Base-by-base conservation (phyloP, 2,113 vertebrate genomes). In the Morone saxatilis region DNA sequence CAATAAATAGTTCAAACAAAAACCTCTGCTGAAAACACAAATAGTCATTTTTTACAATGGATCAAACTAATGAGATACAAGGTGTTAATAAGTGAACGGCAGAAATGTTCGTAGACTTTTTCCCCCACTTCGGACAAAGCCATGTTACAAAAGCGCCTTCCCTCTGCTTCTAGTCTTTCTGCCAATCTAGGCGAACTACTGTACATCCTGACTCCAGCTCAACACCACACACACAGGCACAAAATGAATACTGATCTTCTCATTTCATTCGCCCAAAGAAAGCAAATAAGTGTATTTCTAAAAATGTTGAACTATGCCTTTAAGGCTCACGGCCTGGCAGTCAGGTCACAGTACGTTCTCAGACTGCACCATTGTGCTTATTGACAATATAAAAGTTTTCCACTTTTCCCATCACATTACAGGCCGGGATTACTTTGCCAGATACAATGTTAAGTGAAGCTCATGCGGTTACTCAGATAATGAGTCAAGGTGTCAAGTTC, bases 401-500 rank as follows among this genome's bases (percentile, higher is more conserved):
- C 10, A 43, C 53, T 36, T 50, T 17, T 66, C 65, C 51, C 20
- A 63, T 43, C 50, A 76, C 38, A 59, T 48, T 0, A 20, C n/a
- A 16, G 51, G n/a, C 50, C 38, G 11, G 7, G 45, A 78, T 56
- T 13, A 43, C 54, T 69, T 40, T 36, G 0, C 20, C 62, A 41
- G 62, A 53, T 54, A 36, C 43, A 22, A n/a, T 45, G 50, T 59
- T 66, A 38, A 78, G 56, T 80, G 59, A 65, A 36, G 20, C 53
- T 72, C 70, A 47, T 51, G 68, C 36, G 4, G 40, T 36, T 51
- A 62, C 7, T 31, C 51, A 54, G 38, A 73, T 77, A 81, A 81
- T 73, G 61, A 86, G 65, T 73, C 63, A 12, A 76, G 73, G 76
- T 61, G 68, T 83, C 63, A 62, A 36, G 48, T 70, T 81, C 50